These are phyloP conservation scores for Dendropsophus ebraccatus DNA, from an alignment of 2,113 vertebrate species.

Conservation along the genomic window DNA sequence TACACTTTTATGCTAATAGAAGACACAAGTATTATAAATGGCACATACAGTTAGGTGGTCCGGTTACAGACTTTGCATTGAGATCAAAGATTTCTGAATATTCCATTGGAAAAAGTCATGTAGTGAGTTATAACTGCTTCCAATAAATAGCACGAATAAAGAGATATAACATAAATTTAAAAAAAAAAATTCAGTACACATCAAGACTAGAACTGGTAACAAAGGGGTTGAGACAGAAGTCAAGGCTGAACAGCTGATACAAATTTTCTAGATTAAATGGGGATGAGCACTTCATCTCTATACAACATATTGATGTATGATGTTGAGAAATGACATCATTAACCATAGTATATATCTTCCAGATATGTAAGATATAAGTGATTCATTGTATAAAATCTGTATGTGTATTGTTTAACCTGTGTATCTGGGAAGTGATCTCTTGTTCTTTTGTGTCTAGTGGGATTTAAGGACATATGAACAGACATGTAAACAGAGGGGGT, in stretches of 20 bases:
- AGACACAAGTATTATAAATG: too few species aligned
- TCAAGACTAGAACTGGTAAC: background rate
- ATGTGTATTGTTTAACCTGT: too few species aligned
- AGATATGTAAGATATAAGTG: conserved; percentile 19
- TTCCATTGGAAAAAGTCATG: background rate
- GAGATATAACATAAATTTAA: background rate
- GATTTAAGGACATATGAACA: background rate
- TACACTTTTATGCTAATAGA: too few species aligned
- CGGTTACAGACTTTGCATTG: background rate
- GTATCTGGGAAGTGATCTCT: background rate
- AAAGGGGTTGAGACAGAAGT: background rate
- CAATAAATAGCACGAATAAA: background rate
- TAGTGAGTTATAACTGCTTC: background rate
- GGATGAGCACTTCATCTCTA: background rate
- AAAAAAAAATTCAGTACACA: too few species aligned
- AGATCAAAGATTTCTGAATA: background rate
- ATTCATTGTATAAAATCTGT: background rate
- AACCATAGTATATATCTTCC: background rate
- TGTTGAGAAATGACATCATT: conserved; percentile 5
- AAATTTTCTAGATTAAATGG: background rate
- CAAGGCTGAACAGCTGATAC: background rate
- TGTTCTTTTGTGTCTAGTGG: background rate
- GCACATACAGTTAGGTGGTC: too few species aligned
- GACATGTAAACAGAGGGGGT: background rate
- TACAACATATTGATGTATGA: background rate